A percentile compares a stretch with the other conserved stretches of the same genome.
Conservation (phyloP, 2,888 invertebrate genomes). For the Apotomis capreana region DNA sequence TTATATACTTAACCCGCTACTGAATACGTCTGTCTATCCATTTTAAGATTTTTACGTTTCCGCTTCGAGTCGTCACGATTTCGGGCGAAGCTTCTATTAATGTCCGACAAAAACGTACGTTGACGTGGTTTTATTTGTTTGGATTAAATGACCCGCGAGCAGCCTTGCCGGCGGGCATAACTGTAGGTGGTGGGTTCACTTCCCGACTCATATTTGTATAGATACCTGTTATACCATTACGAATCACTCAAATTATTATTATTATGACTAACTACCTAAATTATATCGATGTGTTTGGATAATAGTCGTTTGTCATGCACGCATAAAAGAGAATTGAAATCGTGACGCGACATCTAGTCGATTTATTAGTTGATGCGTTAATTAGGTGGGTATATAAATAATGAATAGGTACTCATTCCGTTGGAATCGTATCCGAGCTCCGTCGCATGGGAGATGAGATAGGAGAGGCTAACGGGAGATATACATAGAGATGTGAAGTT, state of each 20-base stretch:
- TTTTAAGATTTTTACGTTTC: conserved; percentile 28
- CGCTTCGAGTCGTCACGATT: conserved; percentile 18
- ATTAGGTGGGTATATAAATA: too few relatives aligned
- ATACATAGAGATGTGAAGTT: too few relatives aligned
- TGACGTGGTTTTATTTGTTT: conserved; percentile 17
- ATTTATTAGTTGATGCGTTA: background rate
- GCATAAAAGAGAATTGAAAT: conserved; percentile 7
- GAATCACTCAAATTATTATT: conserved; percentile 6
- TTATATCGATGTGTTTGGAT: conserved; percentile 13
- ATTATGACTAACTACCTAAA: background rate
- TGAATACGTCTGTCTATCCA: conserved; percentile 2
- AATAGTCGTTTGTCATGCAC: background rate
- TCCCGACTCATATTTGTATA: conserved; percentile 37
- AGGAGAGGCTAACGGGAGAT: too few relatives aligned
- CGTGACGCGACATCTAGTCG: conserved; percentile 13
- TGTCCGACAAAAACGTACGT: conserved; percentile 19
- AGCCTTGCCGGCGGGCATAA: conserved; percentile 31
- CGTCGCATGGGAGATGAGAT: too few relatives aligned
- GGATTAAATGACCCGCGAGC: conserved; percentile 10
- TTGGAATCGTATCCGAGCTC: too few relatives aligned
- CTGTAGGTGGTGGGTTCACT: conserved; percentile 27
- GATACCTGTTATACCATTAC: conserved; percentile 17
- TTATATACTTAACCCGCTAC: too few relatives aligned
- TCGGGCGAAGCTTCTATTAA: conserved; percentile 8
- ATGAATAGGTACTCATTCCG: too few relatives aligned